Evolutionary conservation across 2,797 vertebrate species (phyloP).

Genomic region (Myotis findleyi): DNA sequence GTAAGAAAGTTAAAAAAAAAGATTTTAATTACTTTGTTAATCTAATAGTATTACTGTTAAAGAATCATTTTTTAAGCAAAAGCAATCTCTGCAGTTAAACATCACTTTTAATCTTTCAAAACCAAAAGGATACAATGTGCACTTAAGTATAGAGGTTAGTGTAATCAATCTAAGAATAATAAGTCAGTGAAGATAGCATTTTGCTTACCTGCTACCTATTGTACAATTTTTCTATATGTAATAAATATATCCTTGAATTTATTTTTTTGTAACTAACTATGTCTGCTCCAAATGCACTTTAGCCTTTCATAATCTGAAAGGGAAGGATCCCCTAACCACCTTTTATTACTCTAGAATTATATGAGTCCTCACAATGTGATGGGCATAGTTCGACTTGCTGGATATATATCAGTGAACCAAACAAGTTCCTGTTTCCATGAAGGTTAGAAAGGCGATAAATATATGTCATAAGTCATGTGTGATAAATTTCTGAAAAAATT

Average conservation of each 20-base stretch:
- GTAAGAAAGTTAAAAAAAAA: neutral
- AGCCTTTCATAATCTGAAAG: constrained; percentile 31
- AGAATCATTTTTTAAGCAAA: constrained; percentile 11
- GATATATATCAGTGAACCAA: neutral
- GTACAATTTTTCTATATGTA: neutral
- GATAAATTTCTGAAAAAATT: neutral
- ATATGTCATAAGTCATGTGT: neutral
- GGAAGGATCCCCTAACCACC: neutral
- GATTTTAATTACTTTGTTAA: constrained; percentile 29
- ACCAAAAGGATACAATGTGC: neutral
- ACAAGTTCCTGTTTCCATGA: neutral
- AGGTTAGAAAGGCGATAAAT: neutral
- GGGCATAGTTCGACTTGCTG: neutral
- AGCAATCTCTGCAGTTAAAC: neutral
- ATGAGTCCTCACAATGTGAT: neutral
- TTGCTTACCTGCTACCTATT: neutral
- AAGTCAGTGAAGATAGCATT: neutral
- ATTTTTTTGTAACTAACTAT: neutral
- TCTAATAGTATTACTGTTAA: constrained; percentile 21
- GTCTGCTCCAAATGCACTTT: neutral
- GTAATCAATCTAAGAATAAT: neutral
- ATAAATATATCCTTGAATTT: neutral
- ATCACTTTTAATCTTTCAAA: constrained; percentile 3
- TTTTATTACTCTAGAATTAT: constrained; percentile 5
- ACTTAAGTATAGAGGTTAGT: neutral